Conservation (phyloP, 2,888 invertebrate genomes). For the Eudiplozoon nipponicum region DNA sequence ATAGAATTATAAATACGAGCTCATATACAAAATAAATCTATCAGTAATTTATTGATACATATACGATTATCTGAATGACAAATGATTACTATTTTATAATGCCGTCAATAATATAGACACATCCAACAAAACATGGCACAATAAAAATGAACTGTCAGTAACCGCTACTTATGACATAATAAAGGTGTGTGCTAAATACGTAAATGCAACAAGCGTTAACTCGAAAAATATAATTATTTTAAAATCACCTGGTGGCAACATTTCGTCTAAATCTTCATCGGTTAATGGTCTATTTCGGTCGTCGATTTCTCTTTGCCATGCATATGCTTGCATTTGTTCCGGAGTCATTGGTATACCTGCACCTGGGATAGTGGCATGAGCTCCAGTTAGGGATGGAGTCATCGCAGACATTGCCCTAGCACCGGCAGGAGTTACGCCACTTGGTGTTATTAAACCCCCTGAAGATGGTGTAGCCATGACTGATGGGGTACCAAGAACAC, state of each 20-base stretch:
- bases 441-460: slow-evolving; percentile 15
- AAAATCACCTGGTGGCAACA: slow-evolving; percentile 56
- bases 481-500: slow-evolving; percentile 20
- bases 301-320: slow-evolving; percentile 92
- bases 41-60: too few relatives aligned
- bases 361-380: slow-evolving; percentile 25
- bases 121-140: too few relatives aligned
- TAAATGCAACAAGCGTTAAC: too few relatives aligned
- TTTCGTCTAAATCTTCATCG: slow-evolving; percentile 76
- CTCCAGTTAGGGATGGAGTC: slow-evolving; percentile 50
- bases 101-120: too few relatives aligned
- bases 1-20: too few relatives aligned
- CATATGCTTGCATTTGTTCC: slow-evolving; percentile 78
- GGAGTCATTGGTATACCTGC: slow-evolving; percentile 92
- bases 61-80: too few relatives aligned
- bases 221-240: slow-evolving; percentile 1
- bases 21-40: too few relatives aligned
- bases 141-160: too few relatives aligned
- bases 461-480: slow-evolving; percentile 16
- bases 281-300: slow-evolving; percentile 74
- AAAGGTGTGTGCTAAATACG: too few relatives aligned
- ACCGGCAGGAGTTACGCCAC: slow-evolving; percentile 29
- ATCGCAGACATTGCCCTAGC: slow-evolving; percentile 89
- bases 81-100: too few relatives aligned
- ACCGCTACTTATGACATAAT: too few relatives aligned